Conservation (phyloP, 2,113 vertebrate species). For the Misgurnus mizolepis region DNA sequence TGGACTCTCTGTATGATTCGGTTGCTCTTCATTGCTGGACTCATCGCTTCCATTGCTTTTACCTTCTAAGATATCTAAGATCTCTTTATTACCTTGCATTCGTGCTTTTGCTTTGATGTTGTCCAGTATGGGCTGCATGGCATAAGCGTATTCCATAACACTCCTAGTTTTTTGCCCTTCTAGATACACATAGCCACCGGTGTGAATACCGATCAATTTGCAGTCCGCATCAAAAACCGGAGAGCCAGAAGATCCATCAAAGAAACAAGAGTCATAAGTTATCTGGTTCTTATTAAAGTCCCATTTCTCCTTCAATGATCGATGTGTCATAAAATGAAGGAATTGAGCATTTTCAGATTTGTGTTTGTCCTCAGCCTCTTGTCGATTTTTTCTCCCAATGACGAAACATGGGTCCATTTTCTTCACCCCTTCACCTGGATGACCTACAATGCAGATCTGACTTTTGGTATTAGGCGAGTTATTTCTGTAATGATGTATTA, state of each 20-base stretch:
- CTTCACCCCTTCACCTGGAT: conserved; percentile 54
- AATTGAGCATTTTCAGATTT: too few relatives aligned
- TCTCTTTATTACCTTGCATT: background rate
- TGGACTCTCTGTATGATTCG: too few relatives aligned
- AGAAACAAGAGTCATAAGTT: conserved; percentile 40
- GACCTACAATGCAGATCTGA: conserved; percentile 64
- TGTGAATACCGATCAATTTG: conserved; percentile 42
- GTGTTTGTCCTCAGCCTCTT: background rate
- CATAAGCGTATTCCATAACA: conserved; percentile 45
- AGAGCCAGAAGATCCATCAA: conserved; percentile 48
- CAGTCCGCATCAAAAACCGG: conserved; percentile 46
- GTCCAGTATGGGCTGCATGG: conserved; percentile 34
- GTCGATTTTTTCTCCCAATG: background rate
- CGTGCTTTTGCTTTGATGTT: background rate
- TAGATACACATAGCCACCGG: conserved; percentile 30
- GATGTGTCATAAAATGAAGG: background rate
- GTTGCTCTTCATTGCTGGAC: too few relatives aligned
- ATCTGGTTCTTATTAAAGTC: background rate
- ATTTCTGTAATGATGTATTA: background rate
- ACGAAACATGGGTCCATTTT: conserved; percentile 53
- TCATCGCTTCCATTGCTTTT: too few relatives aligned
- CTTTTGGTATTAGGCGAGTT: background rate
- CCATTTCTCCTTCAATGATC: background rate
- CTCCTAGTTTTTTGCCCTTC: background rate
- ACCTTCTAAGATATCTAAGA: too few relatives aligned